These are phyloP conservation scores for Rapana venosa DNA, from an alignment of 2,888 invertebrate species.

Conservation along the genomic window DNA sequence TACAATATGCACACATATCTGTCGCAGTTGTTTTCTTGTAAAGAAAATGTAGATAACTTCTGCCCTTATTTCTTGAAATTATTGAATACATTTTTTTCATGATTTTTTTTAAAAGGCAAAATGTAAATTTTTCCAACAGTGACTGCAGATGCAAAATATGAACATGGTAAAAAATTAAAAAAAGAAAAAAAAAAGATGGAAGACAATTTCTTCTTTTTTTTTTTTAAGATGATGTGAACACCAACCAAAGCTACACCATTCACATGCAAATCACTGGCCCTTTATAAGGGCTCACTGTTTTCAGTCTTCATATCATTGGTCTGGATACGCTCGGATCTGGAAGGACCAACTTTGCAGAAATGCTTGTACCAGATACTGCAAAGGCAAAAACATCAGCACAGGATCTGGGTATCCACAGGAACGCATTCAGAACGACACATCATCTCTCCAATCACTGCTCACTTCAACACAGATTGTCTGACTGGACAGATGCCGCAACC, in stretches of 20 bases:
- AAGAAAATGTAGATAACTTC: neutral
- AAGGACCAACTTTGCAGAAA: neutral
- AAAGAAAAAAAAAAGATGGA: neutral
- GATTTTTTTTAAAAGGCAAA: neutral
- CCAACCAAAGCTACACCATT: neutral
- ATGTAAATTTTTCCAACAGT: too few species aligned
- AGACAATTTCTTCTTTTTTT: neutral
- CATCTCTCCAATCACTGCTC: neutral
- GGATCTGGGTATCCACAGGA: neutral
- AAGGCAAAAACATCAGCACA: neutral
- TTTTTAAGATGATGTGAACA: conserved; percentile 26
- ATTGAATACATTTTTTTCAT: neutral
- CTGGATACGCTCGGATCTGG: neutral
- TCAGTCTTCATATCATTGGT: neutral
- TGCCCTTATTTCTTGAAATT: neutral
- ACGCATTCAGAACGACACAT: neutral
- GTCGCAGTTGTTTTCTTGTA: neutral
- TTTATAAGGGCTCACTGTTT: neutral
- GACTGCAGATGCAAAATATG: too few species aligned
- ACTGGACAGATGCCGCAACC: neutral
- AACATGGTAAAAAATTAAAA: neutral
- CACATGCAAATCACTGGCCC: conserved; percentile 16
- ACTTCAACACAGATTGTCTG: neutral
- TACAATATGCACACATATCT: neutral
- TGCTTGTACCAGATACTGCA: neutral